A percentile compares a stretch with the other conserved stretches of the same genome.
These are phyloP conservation scores for Eidolon helvum DNA, from an alignment of 2,113 vertebrate genomes.

Conservation along the genomic window DNA sequence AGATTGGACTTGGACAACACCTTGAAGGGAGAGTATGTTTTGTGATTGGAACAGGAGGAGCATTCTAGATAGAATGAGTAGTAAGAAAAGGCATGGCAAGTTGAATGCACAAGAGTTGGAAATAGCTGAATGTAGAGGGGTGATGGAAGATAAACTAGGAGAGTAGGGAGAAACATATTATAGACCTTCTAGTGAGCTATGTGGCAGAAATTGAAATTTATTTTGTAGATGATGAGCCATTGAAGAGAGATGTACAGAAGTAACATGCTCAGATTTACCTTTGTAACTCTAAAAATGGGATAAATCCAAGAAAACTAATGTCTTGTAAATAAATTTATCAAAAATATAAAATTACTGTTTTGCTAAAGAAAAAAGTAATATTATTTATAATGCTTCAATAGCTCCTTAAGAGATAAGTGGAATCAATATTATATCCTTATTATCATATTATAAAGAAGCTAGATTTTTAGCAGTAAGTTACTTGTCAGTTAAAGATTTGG, in stretches of 20 bases:
- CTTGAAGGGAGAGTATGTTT: background rate
- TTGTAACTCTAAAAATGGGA: background rate
- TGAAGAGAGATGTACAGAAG: background rate
- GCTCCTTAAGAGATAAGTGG: background rate
- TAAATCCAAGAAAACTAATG: background rate
- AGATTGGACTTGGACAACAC: background rate
- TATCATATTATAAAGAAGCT: background rate
- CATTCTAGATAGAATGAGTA: background rate
- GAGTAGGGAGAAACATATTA: background rate
- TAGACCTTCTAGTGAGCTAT: background rate
- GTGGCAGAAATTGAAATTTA: background rate
- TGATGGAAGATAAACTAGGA: background rate
- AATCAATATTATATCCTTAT: background rate
- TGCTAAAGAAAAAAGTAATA: background rate
- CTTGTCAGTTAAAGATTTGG: background rate
- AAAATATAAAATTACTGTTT: background rate
- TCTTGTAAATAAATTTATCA: background rate
- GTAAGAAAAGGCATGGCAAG: background rate
- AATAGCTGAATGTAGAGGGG: background rate
- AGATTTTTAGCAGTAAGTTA: background rate
- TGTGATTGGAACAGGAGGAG: background rate
- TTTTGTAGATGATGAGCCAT: background rate
- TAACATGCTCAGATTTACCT: background rate
- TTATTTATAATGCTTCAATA: background rate
- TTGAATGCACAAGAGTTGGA: background rate